These are phyloP conservation scores for Prorops nasuta DNA, from an alignment of 1,140 invertebrate species.

Conservation along the genomic window DNA sequence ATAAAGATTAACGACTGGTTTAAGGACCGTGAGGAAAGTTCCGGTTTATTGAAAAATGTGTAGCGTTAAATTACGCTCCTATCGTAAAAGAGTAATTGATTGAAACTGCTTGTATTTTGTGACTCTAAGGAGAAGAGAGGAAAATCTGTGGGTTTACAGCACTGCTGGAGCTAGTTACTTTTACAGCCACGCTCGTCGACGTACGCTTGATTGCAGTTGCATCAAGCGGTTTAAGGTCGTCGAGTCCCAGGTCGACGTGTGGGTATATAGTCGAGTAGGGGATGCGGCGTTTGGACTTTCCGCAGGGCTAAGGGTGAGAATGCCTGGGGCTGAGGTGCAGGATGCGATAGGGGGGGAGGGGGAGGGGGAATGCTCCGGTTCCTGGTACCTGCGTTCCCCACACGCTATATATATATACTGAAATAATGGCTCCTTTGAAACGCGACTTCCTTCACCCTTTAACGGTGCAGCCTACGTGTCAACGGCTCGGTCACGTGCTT, in stretches of 20 bases:
- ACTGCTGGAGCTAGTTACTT: constrained; percentile 23
- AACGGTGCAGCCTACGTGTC: constrained; percentile 29
- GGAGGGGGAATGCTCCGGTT: neutral
- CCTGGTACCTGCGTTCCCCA: neutral
- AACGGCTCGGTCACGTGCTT: constrained; percentile 14
- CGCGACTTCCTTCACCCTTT: constrained; percentile 15
- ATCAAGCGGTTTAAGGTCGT: neutral
- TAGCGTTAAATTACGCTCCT: too few species aligned
- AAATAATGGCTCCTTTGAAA: constrained; percentile 28
- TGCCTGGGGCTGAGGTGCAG: neutral
- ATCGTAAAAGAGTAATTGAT: too few species aligned
- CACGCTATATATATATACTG: too few species aligned
- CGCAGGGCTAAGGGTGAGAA: neutral
- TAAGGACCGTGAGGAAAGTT: too few species aligned
- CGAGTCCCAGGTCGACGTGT: neutral
- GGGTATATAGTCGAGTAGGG: neutral
- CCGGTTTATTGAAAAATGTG: too few species aligned
- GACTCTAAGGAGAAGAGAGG: neutral
- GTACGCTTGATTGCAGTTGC: constrained; percentile 27
- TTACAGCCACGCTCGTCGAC: constrained; percentile 22
- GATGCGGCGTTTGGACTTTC: too few species aligned
- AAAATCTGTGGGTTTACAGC: constrained; percentile 6
- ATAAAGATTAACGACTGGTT: too few species aligned
- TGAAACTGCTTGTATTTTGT: neutral
- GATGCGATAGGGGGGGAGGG: neutral